Evolutionary conservation across 2,113 vertebrate genomes (phyloP).

Genomic region (Engystomops pustulosus): DNA sequence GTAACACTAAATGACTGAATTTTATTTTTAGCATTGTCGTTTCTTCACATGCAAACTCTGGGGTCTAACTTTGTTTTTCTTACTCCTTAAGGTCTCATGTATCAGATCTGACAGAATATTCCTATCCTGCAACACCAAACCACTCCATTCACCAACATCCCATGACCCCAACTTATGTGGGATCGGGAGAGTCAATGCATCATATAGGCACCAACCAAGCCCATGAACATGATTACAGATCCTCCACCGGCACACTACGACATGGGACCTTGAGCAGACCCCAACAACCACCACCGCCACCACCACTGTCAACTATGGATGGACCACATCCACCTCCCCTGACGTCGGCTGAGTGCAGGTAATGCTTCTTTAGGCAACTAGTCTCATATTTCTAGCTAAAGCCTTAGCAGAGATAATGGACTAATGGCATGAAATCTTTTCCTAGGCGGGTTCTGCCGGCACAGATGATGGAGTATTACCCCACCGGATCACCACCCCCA

Average conservation of each 20-base stretch:
- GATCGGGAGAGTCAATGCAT: slow-evolving; percentile 67
- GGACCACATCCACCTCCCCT: slow-evolving; percentile 69
- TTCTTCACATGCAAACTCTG: too few species aligned
- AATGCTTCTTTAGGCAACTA: neutral
- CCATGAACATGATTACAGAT: slow-evolving; percentile 85
- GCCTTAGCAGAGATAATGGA: neutral
- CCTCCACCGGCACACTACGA: slow-evolving; percentile 79
- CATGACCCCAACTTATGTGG: slow-evolving; percentile 70
- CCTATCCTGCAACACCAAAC: slow-evolving; percentile 91
- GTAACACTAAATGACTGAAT: neutral
- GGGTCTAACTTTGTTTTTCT: slow-evolving; percentile 31
- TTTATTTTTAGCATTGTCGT: too few species aligned
- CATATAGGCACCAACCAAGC: slow-evolving; percentile 72
- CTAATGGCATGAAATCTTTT: slow-evolving; percentile 50
- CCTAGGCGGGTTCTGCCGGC: slow-evolving; percentile 76
- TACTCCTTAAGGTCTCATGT: slow-evolving; percentile 82
- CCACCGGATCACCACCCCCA: slow-evolving; percentile 84
- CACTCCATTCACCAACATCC: slow-evolving; percentile 86
- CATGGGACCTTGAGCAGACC: slow-evolving; percentile 87
- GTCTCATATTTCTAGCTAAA: neutral
- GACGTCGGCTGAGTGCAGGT: slow-evolving; percentile 43
- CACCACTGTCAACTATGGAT: slow-evolving; percentile 83
- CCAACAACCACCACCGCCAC: slow-evolving; percentile 90
- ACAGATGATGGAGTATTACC: slow-evolving; percentile 87
- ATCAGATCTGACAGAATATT: slow-evolving; percentile 83